phyloP scores from a whole-genome alignment of 2,888 invertebrate genomes.

The Gibbula magus region DNA sequence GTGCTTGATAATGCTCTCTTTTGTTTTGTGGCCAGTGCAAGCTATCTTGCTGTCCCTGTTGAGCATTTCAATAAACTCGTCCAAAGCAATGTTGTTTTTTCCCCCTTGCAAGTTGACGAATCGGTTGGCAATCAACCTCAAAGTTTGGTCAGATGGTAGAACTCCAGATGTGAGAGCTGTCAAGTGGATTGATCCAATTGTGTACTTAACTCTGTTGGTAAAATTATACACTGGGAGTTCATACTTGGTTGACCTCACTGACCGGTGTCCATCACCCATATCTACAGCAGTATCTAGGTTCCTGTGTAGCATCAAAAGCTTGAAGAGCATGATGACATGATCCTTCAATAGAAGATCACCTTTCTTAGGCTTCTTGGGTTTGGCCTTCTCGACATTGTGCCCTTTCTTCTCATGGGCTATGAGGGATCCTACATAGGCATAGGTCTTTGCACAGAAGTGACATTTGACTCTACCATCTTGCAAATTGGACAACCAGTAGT shows the following conservation, averaged over 20 bases:
- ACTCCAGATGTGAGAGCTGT: conserved; percentile 27
- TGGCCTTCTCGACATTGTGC: not conserved
- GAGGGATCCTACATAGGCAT: conserved; percentile 7
- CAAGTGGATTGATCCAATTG: conserved; percentile 32
- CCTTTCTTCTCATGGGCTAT: conserved; percentile 25
- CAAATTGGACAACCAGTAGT: conserved; percentile 29
- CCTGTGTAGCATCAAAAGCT: not conserved
- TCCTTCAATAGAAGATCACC: no score
- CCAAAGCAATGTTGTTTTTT: conserved; percentile 35
- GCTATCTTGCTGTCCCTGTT: conserved; percentile 35
- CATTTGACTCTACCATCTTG: conserved; percentile 26
- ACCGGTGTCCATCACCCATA: conserved; percentile 32
- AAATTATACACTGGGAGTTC: no score
- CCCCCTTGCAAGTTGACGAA: conserved; percentile 32
- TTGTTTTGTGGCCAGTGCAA: conserved; percentile 29
- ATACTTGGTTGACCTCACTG: conserved; percentile 39
- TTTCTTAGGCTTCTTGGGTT: not conserved
- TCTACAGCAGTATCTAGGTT: no score
- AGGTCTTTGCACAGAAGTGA: conserved; percentile 31
- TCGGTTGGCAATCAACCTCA: conserved; percentile 29
- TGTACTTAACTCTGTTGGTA: conserved; percentile 37
- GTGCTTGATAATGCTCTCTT: conserved; percentile 31
- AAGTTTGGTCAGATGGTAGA: conserved; percentile 14
- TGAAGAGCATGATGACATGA: no score
- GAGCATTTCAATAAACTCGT: conserved; percentile 34